Evolutionary conservation across 2,113 vertebrate genomes (phyloP), one percentile per base, ranked within the genome.

Genomic region (Calidris pugnax): DNA sequence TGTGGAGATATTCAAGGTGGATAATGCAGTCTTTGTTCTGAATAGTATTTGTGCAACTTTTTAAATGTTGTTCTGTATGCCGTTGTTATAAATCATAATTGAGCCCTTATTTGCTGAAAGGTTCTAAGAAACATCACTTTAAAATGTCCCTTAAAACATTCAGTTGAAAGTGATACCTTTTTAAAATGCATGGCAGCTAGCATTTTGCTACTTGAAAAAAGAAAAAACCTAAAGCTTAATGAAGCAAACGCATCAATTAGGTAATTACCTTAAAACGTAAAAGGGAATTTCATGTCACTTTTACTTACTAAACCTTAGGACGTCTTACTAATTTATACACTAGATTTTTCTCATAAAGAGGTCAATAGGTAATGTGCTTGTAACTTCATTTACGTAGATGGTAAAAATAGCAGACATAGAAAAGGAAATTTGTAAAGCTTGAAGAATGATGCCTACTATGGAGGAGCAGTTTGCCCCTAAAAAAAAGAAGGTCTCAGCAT

Each of bases 211-310:
- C 85, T 83, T 67, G 37, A 62, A 89, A 89, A 88, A 68, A 81
- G 4, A 28, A 59, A 68, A 76, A 67, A 67, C 12, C 41, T 60
- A 86, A 91, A 86, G 68, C 89, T 96, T 94, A 90, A 95, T 91
- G 87, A 97, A 95, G 85, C 47, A 71, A 88, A 87, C 63, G 63
- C 67, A 35, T 96, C 87, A 88, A 92, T 95, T 93, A 96, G 51
- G 77, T 91, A 77, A 95, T 94, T 95, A 93, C 76, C 72, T 95
- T 56, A 76, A 85, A 95, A 97, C 96, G 80, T 53, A 96, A 94
- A 88, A 60, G 90, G 41, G 71, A 90, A 71, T 84, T 94, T 95
- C 22, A 35, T 94, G 87, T 95, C 89, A 94, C 51, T 94, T 95
- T 89, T 92, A 89, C 62, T 83, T 81, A 73, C 67, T 64, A 81